Conservation (phyloP, 2,113 vertebrate species). For the Forbesichthys papilliferus region DNA sequence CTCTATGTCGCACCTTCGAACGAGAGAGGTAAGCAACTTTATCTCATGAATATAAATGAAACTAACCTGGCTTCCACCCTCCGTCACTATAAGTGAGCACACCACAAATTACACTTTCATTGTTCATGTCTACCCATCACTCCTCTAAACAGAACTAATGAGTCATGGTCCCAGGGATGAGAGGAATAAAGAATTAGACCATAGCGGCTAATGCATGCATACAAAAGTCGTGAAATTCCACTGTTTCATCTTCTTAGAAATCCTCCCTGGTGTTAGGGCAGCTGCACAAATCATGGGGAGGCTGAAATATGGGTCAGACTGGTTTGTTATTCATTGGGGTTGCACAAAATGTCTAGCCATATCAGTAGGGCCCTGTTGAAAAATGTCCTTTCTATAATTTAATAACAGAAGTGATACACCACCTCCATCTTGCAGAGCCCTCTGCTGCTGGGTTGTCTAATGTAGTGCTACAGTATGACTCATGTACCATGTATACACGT, state of each 20-base stretch:
- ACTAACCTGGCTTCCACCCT: background rate
- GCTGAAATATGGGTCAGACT: background rate
- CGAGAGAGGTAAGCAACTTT: slow-evolving; percentile 81
- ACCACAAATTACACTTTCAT: background rate
- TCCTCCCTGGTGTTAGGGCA: background rate
- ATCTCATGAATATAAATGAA: background rate
- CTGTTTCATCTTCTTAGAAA: background rate
- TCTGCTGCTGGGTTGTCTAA: background rate
- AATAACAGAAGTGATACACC: no score
- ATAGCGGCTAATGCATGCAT: background rate
- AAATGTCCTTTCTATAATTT: background rate
- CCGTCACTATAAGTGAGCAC: background rate
- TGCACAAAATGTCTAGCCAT: background rate
- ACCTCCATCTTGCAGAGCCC: background rate
- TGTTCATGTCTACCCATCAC: background rate
- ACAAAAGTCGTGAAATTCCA: no score
- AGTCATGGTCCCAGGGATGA: background rate
- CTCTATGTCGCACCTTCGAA: slow-evolving; percentile 82
- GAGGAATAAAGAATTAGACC: background rate
- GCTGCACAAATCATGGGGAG: background rate
- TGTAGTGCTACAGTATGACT: background rate
- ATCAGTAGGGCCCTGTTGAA: background rate
- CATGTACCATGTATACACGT: background rate
- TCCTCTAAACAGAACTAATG: background rate
- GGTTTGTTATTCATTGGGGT: background rate